phyloP scores from a whole-genome alignment of 2,797 vertebrate species.

The Pangasius djambal region DNA sequence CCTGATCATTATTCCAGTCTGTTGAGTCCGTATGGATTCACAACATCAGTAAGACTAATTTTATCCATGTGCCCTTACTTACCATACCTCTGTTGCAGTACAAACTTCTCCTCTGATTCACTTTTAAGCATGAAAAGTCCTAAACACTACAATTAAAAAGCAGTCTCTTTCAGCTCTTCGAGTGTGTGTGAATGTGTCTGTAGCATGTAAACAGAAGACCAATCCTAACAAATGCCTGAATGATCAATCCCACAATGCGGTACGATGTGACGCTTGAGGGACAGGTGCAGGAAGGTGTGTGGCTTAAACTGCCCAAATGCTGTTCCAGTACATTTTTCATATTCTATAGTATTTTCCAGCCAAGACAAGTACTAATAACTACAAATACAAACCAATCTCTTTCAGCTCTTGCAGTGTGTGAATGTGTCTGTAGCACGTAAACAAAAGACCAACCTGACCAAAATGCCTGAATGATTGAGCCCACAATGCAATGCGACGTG shows the following conservation, averaged over 20 bases:
- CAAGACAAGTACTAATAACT: neutral
- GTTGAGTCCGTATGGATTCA: neutral
- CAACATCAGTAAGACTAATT: neutral
- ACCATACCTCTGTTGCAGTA: neutral
- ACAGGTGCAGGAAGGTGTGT: neutral
- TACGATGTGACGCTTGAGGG: neutral
- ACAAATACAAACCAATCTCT: neutral
- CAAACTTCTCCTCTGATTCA: neutral
- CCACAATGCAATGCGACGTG: neutral
- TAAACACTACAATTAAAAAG: neutral
- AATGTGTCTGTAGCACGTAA: neutral
- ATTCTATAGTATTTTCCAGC: slow-evolving; percentile 68
- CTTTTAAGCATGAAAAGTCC: neutral
- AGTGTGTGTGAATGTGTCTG: neutral
- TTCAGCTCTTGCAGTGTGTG: neutral
- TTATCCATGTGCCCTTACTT: neutral
- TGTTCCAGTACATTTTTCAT: slow-evolving; percentile 76
- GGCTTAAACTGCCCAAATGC: slow-evolving; percentile 64
- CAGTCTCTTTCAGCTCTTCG: neutral
- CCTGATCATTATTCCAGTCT: neutral
- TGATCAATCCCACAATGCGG: neutral
- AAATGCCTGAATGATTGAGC: neutral
- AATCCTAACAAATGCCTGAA: neutral
- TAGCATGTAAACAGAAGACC: neutral
- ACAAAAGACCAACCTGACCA: neutral